Conservation (phyloP, 2,888 invertebrate species). For the Polymixis flavicincta region DNA sequence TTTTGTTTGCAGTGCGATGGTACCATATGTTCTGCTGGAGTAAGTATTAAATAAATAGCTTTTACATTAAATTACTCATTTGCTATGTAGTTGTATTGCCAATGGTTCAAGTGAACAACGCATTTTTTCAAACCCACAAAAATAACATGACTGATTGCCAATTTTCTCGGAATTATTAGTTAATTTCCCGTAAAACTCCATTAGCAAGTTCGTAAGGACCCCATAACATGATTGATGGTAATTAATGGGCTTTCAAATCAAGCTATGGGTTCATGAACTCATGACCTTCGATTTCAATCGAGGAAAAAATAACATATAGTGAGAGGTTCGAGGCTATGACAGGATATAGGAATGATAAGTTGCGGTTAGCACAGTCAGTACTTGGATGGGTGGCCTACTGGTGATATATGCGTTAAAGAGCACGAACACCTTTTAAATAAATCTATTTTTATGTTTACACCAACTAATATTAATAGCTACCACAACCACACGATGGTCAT, state of each 20-base stretch:
- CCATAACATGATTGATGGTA: slow-evolving; percentile 29
- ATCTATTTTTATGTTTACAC: neutral
- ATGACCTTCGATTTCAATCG: neutral
- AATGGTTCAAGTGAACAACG: too few species aligned
- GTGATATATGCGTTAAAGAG: neutral
- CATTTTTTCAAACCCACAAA: neutral
- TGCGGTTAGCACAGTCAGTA: neutral
- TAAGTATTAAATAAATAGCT: slow-evolving; percentile 23
- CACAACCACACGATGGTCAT: neutral
- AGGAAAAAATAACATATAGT: neutral
- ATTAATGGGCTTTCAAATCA: slow-evolving; percentile 19
- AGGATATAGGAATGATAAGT: too few species aligned
- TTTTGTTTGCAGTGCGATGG: slow-evolving; percentile 34
- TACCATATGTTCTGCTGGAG: slow-evolving; percentile 33
- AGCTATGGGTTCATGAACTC: neutral
- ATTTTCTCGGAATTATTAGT: slow-evolving; percentile 11
- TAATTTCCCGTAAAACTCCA: slow-evolving; percentile 32
- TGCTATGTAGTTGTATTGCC: too few species aligned
- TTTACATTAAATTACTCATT: neutral
- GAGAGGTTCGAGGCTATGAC: neutral
- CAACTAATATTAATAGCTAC: neutral
- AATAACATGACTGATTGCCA: neutral
- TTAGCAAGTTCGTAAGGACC: neutral
- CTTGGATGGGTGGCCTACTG: neutral
- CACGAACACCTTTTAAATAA: neutral